These are phyloP conservation scores for Tethea ocularis DNA, from an alignment of 2,888 invertebrate genomes.

Conservation along the genomic window DNA sequence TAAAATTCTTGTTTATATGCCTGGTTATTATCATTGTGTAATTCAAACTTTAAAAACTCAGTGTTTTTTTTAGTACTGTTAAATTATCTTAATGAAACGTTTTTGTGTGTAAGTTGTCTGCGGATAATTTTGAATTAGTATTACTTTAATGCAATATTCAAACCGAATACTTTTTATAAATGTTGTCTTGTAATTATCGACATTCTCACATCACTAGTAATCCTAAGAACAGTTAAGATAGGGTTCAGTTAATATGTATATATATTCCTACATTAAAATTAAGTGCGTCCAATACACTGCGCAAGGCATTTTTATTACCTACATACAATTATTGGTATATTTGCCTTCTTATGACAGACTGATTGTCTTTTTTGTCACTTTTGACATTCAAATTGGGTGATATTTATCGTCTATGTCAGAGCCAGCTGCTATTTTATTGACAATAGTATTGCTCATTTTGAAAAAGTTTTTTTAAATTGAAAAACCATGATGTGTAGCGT, in stretches of 20 bases:
- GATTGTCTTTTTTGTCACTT: constrained; percentile 27
- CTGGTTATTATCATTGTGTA: no score
- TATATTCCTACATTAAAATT: not conserved
- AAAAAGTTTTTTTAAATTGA: no score
- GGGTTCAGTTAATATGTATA: not conserved
- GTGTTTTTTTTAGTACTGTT: no score
- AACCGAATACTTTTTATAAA: not conserved
- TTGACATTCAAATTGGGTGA: constrained; percentile 29
- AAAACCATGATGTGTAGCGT: no score
- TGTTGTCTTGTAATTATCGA: not conserved
- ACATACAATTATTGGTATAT: constrained; percentile 19
- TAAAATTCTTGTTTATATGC: not conserved
- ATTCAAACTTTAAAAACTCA: no score
- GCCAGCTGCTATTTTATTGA: constrained; percentile 18
- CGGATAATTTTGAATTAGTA: not conserved
- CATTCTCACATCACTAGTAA: not conserved
- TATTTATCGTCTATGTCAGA: constrained; percentile 14
- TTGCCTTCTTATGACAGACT: constrained; percentile 22
- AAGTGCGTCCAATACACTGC: not conserved
- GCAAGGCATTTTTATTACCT: constrained; percentile 24
- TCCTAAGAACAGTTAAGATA: constrained; percentile 4
- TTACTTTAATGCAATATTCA: no score
- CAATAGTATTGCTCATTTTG: not conserved
- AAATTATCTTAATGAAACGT: no score
- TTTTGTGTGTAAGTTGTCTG: no score